These are phyloP conservation scores for Tolypeutes matacus DNA, from an alignment of 2,797 vertebrate genomes.

Conservation along the genomic window DNA sequence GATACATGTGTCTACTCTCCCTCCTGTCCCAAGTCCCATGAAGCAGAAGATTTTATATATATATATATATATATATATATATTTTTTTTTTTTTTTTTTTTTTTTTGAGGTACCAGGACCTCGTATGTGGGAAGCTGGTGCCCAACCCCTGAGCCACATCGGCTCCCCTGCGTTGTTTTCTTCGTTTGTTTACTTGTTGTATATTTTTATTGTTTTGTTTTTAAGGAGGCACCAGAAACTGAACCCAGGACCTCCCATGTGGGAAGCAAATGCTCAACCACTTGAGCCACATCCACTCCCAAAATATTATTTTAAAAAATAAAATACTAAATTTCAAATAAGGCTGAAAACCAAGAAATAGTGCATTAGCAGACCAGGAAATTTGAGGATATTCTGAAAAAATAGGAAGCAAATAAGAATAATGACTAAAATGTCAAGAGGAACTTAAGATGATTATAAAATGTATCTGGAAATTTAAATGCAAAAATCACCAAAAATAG, in stretches of 20 bases:
- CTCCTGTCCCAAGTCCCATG: not conserved
- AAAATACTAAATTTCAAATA: not conserved
- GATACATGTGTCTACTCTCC: not conserved
- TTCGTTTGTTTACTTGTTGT: too few species aligned
- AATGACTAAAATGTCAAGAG: not conserved
- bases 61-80: too few species aligned
- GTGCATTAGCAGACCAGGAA: not conserved
- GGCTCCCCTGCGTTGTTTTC: too few species aligned
- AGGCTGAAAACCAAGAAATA: not conserved
- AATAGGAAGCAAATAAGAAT: not conserved
- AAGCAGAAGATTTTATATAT: not conserved
- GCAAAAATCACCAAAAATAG: not conserved
- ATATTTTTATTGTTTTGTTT: too few species aligned
- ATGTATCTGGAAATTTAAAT: not conserved
- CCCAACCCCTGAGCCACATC: too few species aligned
- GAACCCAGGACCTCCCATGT: too few species aligned
- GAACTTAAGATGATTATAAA: conserved; percentile 2
- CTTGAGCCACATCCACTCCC: too few species aligned
- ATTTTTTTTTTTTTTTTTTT: too few species aligned
- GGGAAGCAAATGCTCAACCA: too few species aligned
- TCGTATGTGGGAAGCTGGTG: too few species aligned
- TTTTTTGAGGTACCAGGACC: too few species aligned
- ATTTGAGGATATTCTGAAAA: not conserved
- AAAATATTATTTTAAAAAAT: not conserved
- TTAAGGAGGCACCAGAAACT: too few species aligned